Percentiles rank a stretch among this genome's conserved stretches.
Evolutionary conservation across 23 tunicate species (phyloP).

Genomic region (Trididemnum miniatum): DNA sequence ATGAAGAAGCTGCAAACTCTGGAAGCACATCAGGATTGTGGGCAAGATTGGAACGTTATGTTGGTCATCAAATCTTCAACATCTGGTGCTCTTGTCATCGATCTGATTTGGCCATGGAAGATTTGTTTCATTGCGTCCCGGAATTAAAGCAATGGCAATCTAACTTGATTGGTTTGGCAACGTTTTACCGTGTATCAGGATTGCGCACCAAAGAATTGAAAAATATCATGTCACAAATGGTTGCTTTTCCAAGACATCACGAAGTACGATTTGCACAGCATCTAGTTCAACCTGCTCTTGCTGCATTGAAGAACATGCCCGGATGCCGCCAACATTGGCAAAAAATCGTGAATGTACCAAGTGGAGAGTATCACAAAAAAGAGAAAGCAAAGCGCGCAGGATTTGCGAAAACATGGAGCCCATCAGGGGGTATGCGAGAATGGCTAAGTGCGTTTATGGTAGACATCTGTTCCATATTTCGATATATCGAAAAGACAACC

Average conservation of each 20-base stretch:
- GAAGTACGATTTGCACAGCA: background rate
- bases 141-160: background rate
- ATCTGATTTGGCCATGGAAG: background rate
- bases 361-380: background rate
- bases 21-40: background rate
- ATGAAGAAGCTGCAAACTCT: background rate
- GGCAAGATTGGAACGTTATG: background rate
- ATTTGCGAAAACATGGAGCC: background rate
- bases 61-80: background rate
- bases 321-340: slow-evolving; percentile 1
- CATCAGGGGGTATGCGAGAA: background rate
- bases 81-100: background rate
- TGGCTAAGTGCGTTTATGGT: background rate
- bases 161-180: background rate
- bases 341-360: background rate
- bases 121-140: background rate
- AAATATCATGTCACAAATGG: background rate
- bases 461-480: background rate
- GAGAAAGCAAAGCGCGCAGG: background rate
- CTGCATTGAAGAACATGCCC: background rate
- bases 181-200: background rate
- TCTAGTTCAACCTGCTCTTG: background rate
- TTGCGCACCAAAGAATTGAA: background rate
- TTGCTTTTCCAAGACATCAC: background rate
- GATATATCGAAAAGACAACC: background rate